Evolutionary conservation across 2,797 vertebrate genomes (phyloP).

Genomic region (Melopsittacus undulatus): DNA sequence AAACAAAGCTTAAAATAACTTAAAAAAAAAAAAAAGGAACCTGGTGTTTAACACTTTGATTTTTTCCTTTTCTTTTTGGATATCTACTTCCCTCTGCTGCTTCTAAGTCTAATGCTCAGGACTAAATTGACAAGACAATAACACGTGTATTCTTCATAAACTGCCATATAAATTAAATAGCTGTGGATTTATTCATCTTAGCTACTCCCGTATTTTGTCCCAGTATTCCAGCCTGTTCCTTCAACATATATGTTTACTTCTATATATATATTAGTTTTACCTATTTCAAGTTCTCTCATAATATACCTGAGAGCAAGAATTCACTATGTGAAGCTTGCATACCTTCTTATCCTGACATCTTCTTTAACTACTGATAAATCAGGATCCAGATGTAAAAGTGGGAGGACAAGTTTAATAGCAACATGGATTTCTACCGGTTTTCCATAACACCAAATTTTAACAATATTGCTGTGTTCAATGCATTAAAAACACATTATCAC

Average conservation of each 20-base stretch:
- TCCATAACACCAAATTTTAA: not conserved
- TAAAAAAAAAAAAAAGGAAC: not conserved
- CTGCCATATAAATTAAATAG: not conserved
- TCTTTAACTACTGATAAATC: not conserved
- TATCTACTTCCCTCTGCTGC: constrained; percentile 13
- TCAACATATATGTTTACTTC: not conserved
- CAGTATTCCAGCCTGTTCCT: not conserved
- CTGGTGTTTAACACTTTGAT: not conserved
- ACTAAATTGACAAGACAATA: not conserved
- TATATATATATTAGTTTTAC: not conserved
- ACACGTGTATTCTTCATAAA: not conserved
- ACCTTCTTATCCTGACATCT: not conserved
- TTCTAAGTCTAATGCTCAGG: not conserved
- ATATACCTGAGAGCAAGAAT: not conserved
- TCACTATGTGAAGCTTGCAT: not conserved
- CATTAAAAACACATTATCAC: not conserved
- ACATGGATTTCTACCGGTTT: not conserved
- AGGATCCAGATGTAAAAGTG: not conserved
- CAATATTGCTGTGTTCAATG: not conserved
- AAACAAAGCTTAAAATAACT: constrained; percentile 18
- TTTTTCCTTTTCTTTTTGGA: not conserved
- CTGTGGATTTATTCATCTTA: not conserved
- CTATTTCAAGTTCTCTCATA: not conserved
- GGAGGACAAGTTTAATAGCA: not conserved
- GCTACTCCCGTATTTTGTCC: not conserved